Evolutionary conservation across 2,113 vertebrate species (phyloP).

Genomic region (Zingel zingel): DNA sequence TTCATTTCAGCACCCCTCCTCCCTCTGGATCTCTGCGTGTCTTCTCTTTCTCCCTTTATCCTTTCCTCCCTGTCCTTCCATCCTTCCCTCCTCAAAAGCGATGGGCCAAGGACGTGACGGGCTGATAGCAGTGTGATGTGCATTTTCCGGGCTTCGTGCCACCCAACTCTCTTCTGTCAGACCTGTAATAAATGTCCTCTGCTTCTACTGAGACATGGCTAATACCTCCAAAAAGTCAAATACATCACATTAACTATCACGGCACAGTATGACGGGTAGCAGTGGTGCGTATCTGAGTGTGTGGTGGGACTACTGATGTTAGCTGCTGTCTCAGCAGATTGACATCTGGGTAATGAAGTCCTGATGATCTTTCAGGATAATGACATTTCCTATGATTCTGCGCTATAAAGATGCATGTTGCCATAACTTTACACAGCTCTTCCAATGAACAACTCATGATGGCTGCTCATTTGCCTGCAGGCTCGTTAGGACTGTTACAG

Average conservation of each 20-base stretch:
- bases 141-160: constrained; percentile 47
- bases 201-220: constrained; percentile 71
- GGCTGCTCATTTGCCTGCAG: constrained; percentile 14
- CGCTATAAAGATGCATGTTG: constrained; percentile 31
- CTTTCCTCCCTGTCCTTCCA: constrained; percentile 8
- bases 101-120: constrained; percentile 61
- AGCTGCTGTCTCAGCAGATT: constrained; percentile 63
- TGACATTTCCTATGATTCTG: background rate
- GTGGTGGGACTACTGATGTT: constrained; percentile 51
- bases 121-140: constrained; percentile 56
- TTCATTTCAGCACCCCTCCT: constrained; percentile 52
- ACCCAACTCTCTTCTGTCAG: constrained; percentile 68
- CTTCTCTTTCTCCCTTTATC: constrained; percentile 27
- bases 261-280: background rate
- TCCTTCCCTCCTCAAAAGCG: constrained; percentile 38
- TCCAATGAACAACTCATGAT: background rate
- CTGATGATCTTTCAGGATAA: constrained; percentile 59
- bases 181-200: constrained; percentile 65
- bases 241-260: constrained; percentile 72
- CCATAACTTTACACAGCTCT: background rate
- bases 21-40: constrained; percentile 37
- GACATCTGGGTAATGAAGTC: constrained; percentile 80
- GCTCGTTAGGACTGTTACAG: background rate
- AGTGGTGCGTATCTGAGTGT: constrained; percentile 22
- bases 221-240: constrained; percentile 70